Evolutionary conservation across 2,888 invertebrate genomes (phyloP), one percentile per base, ranked within the genome.

Genomic region (Tipula vernalis): DNA sequence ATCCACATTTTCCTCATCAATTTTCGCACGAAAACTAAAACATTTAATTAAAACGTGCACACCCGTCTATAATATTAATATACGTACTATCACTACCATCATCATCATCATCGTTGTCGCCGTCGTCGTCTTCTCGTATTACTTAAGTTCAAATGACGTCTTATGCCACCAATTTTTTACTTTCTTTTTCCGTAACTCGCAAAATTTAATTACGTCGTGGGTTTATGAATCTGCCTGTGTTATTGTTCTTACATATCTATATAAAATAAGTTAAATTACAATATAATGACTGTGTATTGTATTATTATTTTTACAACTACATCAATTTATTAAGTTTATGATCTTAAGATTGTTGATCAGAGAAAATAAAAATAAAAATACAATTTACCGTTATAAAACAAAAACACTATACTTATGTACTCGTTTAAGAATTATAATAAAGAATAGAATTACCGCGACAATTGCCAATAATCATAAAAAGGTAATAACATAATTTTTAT

Each of bases 401-500:
- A 1, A 71, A 71, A 71, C 18, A 71, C 18, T 12, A 57, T 12
- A 57, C 1, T 0, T 28, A 28, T 28, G 28, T 28, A 28, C 28
- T 1, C 28, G 28, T 28, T 28, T 57, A 28, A 71, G 71, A 71
- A 71, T 71, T 28, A 18, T 71, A 71, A 10, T 71, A 71, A 28
- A 71, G 71, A 71, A 71, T 71, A 71, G 71, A 71, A 71, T 71
- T 71, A 71, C 71, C 71, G 71, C 71, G 71, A 71, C 71, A 71
- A 71, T 71, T 71, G 71, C 28, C 28, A 71, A 71, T 71, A 71
- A 71, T 71, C 71, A 71, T 71, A 71, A 71, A 71, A 71, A 71
- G 71, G 71, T 71, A 71, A 71, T 71, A 71, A 71, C 71, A 71
- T 71, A 71, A 71, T 71, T 71, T 71, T 71, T 18, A 18, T 57